Percentiles rank a stretch among this genome's conserved stretches.
phyloP scores from a whole-genome alignment of 2,113 vertebrate species.

The Hepsetus odoe region DNA sequence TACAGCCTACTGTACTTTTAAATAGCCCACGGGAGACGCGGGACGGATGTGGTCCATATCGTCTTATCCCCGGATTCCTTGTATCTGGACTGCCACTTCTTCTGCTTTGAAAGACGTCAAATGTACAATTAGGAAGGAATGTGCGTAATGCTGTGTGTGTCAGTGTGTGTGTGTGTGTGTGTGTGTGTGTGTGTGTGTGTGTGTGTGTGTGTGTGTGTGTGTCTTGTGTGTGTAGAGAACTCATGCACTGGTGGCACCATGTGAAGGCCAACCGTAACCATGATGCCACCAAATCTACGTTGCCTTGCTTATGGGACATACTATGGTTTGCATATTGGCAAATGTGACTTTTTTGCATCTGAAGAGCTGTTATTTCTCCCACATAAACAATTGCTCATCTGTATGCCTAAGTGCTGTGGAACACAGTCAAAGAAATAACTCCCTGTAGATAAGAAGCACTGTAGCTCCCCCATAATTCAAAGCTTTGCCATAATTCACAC shows the following conservation, averaged over 20 bases:
- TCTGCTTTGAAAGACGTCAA: constrained; percentile 75
- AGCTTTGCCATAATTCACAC: constrained; percentile 74
- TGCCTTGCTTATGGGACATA: neutral
- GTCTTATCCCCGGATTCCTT: constrained; percentile 74
- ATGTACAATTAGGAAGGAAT: constrained; percentile 83
- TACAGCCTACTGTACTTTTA: constrained; percentile 83
- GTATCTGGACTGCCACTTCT: constrained; percentile 77
- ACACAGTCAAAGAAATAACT: constrained; percentile 52
- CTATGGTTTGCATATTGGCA: constrained; percentile 12
- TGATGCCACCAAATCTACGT: neutral
- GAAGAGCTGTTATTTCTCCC: neutral
- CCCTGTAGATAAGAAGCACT: constrained; percentile 63
- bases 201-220: constrained; percentile 28
- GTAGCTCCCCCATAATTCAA: constrained; percentile 74
- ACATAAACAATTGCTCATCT: neutral
- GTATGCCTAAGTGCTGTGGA: constrained; percentile 23
- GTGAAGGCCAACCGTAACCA: neutral
- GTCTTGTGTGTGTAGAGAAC: neutral
- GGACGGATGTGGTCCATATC: constrained; percentile 77
- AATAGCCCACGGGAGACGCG: constrained; percentile 80
- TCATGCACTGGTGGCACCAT: constrained; percentile 19
- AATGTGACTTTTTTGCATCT: constrained; percentile 7
- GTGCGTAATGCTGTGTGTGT: constrained; percentile 71
- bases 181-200: constrained; percentile 29
- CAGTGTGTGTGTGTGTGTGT: constrained; percentile 47